Evolutionary conservation across 2,797 vertebrate genomes (phyloP), one percentile per base, ranked within the genome.

Genomic region (Megaceryle alcyon): DNA sequence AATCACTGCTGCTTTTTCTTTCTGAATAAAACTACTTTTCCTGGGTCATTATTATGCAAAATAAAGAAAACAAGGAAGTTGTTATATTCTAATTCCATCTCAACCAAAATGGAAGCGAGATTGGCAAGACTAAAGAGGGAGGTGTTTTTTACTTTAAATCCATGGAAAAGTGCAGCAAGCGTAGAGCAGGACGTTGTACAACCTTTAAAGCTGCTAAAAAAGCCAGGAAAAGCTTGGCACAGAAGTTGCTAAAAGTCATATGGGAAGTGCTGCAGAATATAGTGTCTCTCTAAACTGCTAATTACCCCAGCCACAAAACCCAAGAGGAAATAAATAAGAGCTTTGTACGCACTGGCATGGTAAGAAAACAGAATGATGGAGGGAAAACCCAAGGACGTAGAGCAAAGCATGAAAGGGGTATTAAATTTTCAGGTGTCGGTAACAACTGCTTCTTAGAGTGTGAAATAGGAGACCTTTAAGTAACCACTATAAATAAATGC

Each of bases 381-480:
- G 14, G 23, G 0, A 33, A 33, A 85, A n/a, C 1, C 1, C 15
- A 44, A 37, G 44, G 44, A 37, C 5, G 26, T 41, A 3, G 41
- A 60, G 3, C 10, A 56, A 57, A 39, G 44, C 37, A 14, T 31
- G 60, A 35, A 73, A 48, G 1, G 5, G 33, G 8, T 16, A 26
- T 61, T 56, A 12, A 6, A 35, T 44, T 39, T 63, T 63, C 59
- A 68, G 49, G 8, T 76, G 7, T 31, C 39, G 35, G 53, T 18
- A 76, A 18, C 22, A 65, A 4, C 16, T 2, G 8, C 26, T 65
- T 25, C 70, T 10, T 51, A 8, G 72, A 43, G 39, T 10, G 26
- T 4, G 0, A 4, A 26, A 19, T 70, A 22, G 25, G 66, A 43
- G 20, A n/a, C 21, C 33, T 91, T 48, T 7, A 43, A 48, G 71